Evolutionary conservation across 64 coral and sea anemone species (phyloP).

Genomic region (Hydrozoanthus tunicans): DNA sequence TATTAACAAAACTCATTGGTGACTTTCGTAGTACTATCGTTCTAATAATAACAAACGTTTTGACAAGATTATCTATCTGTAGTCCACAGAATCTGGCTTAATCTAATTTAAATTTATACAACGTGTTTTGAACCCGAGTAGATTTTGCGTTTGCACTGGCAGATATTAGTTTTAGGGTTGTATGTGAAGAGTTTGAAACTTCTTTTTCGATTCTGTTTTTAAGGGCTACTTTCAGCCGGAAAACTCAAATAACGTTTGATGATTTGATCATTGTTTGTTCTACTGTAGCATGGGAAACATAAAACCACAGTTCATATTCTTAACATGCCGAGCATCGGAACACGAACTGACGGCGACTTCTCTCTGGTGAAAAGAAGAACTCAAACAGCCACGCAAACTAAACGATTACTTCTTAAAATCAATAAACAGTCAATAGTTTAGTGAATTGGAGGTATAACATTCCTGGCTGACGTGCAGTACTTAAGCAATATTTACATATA

Average conservation of each 20-base stretch:
- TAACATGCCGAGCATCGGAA: background rate
- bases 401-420: background rate
- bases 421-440: conserved; percentile 19
- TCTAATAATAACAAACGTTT: conserved; percentile 44
- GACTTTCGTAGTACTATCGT: background rate
- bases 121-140: background rate
- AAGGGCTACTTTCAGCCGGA: background rate
- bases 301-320: conserved; percentile 18
- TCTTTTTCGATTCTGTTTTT: background rate
- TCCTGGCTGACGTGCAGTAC: conserved; percentile 19
- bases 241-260: background rate
- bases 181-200: background rate
- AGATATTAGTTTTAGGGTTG: background rate
- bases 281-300: background rate
- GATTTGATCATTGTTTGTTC: conserved; percentile 13
- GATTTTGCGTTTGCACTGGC: background rate
- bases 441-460: conserved; percentile 6
- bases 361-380: background rate
- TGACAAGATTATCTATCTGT: background rate
- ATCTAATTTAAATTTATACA: conserved; percentile 57
- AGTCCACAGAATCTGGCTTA: conserved; percentile 28
- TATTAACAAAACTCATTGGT: conserved; percentile 30
- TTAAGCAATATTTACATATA: conserved; percentile 58
- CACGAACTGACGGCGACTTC: background rate
- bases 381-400: background rate